phyloP scores from a whole-genome alignment of 2,888 invertebrate genomes.

The Polyploca ridens region DNA sequence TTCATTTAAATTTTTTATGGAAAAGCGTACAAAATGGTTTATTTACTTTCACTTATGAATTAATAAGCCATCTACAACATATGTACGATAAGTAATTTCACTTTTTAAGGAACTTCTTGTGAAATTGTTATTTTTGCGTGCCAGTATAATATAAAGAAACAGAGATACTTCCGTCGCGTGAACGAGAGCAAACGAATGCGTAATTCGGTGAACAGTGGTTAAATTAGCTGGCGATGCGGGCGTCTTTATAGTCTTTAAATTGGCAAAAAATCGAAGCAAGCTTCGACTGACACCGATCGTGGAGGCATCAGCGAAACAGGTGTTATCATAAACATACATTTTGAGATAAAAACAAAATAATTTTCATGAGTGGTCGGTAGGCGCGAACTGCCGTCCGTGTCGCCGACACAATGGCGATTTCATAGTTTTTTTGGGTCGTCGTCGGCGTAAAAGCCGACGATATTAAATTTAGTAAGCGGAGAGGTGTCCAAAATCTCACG shows the following conservation, averaged over 20 bases:
- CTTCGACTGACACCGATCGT: constrained; percentile 80
- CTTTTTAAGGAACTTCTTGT: no score
- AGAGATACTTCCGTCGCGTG: constrained; percentile 40
- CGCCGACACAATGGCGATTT: constrained; percentile 83
- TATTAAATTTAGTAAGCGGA: constrained; percentile 84
- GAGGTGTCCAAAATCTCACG: constrained; percentile 85
- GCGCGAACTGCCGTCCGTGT: constrained; percentile 82
- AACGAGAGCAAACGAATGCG: constrained; percentile 69
- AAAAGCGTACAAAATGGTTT: no score
- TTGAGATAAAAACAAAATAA: constrained; percentile 84
- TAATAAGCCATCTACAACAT: no score
- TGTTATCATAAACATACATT: constrained; percentile 85
- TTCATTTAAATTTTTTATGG: no score
- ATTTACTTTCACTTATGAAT: no score
- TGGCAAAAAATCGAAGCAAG: constrained; percentile 83
- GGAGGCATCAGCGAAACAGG: constrained; percentile 83
- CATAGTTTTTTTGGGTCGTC: constrained; percentile 74
- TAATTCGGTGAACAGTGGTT: constrained; percentile 81
- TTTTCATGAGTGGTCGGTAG: constrained; percentile 83
- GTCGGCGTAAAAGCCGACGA: constrained; percentile 80
- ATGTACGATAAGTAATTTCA: no score
- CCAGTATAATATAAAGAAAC: neutral
- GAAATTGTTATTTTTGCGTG: no score
- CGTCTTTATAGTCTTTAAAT: constrained; percentile 83
- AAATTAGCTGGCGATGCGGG: constrained; percentile 82